A percentile compares a stretch with the other conserved stretches of the same genome.
These are phyloP conservation scores for Hirtodrosophila cameraria DNA, from an alignment of 2,888 invertebrate species.

Conservation along the genomic window DNA sequence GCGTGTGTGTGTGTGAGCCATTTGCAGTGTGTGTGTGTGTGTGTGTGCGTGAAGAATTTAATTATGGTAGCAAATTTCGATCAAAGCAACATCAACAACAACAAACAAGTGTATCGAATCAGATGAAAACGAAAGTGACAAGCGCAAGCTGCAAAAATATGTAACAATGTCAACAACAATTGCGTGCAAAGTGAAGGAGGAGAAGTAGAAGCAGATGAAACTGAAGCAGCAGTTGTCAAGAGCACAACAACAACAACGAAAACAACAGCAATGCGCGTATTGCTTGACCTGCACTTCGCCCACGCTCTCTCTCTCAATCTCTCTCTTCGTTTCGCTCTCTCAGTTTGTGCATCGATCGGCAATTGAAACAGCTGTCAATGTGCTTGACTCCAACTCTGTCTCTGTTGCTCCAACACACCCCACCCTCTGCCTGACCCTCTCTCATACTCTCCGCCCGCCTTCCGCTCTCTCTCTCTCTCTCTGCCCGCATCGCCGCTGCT, in stretches of 20 bases:
- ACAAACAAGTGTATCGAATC: slow-evolving; percentile 44
- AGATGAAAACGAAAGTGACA: slow-evolving; percentile 71
- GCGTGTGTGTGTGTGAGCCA: slow-evolving; percentile 24
- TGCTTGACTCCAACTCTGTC: slow-evolving; percentile 16
- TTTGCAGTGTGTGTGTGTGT: slow-evolving; percentile 35
- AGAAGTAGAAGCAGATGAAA: slow-evolving; percentile 9
- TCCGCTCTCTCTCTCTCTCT: background rate
- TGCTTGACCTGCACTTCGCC: slow-evolving; percentile 70
- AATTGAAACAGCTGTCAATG: slow-evolving; percentile 68
- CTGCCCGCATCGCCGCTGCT: background rate
- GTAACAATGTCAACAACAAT: slow-evolving; percentile 72
- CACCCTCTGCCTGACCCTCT: slow-evolving; percentile 2
- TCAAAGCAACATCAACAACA: slow-evolving; percentile 33
- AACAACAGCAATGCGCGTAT: slow-evolving; percentile 61
- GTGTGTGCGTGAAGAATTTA: slow-evolving; percentile 33
- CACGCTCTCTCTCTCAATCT: slow-evolving; percentile 44
- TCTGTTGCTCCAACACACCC: slow-evolving; percentile 19
- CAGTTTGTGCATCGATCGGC: slow-evolving; percentile 40
- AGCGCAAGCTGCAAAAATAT: slow-evolving; percentile 44
- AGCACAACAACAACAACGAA: slow-evolving; percentile 46
- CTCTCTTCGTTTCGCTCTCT: slow-evolving; percentile 5
- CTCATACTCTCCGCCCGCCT: background rate
- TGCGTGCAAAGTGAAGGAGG: slow-evolving; percentile 33
- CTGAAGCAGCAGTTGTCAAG: slow-evolving; percentile 40
- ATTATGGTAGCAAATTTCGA: slow-evolving; percentile 41